These are phyloP conservation scores for Eurois occulta DNA, from an alignment of 2,888 invertebrate species.

Conservation along the genomic window DNA sequence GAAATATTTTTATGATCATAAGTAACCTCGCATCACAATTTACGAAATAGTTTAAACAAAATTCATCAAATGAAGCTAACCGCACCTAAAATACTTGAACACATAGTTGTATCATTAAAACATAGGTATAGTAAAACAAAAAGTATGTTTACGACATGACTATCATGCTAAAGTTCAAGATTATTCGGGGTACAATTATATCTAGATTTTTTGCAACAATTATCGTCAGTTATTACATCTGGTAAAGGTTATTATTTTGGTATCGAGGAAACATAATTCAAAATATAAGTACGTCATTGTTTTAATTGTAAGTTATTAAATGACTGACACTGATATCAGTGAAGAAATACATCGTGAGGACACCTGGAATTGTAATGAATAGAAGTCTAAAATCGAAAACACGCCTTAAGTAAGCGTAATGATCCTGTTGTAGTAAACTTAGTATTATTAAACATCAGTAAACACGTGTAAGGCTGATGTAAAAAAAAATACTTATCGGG, in stretches of 20 bases:
- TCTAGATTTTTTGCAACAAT: conserved; percentile 65
- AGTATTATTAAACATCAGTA: not conserved
- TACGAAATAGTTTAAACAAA: not conserved
- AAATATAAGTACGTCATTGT: conserved; percentile 23
- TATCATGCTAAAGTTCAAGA: conserved; percentile 61
- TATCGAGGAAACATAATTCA: conserved; percentile 41
- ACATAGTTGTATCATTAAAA: conserved; percentile 35
- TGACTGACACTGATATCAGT: not conserved
- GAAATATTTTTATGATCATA: conserved; percentile 26
- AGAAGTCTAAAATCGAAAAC: not conserved
- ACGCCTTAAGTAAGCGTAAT: too few relatives aligned
- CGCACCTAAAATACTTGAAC: conserved; percentile 29
- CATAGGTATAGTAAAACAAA: conserved; percentile 46
- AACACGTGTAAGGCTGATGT: not conserved
- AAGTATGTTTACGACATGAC: conserved; percentile 54
- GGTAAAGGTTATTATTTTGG: conserved; percentile 62
- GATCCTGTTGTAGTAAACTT: too few relatives aligned
- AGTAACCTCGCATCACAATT: not conserved
- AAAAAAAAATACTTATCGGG: not conserved
- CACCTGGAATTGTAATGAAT: not conserved
- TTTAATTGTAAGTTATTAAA: conserved; percentile 39
- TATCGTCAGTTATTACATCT: conserved; percentile 60
- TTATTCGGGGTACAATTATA: conserved; percentile 50
- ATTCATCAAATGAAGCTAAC: conserved; percentile 11
- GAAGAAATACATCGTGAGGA: not conserved